phyloP scores from a whole-genome alignment of 2,888 invertebrate genomes.

The Morpho deidamia region DNA sequence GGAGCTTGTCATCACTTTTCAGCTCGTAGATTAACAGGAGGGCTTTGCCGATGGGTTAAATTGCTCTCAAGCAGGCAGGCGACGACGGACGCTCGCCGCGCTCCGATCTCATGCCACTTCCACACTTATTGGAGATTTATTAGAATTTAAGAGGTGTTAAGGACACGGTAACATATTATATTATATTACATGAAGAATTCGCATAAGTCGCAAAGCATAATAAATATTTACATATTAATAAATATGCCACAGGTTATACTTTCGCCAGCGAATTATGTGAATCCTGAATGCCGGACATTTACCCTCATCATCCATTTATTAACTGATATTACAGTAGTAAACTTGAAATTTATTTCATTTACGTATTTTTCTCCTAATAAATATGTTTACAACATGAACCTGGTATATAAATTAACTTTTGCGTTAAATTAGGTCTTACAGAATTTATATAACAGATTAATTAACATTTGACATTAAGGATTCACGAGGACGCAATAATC shows the following conservation, averaged over 20 bases:
- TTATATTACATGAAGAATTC: constrained; percentile 37
- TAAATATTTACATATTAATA: constrained; percentile 6
- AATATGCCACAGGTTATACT: constrained; percentile 23
- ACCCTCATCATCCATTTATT: constrained; percentile 39
- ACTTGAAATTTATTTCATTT: constrained; percentile 37
- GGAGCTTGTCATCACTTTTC: constrained; percentile 56
- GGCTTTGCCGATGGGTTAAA: constrained; percentile 52
- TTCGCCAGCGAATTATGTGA: constrained; percentile 67
- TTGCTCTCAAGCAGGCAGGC: constrained; percentile 53
- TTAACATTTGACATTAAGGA: constrained; percentile 57
- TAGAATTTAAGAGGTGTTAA: constrained; percentile 38
- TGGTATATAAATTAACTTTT: constrained; percentile 4
- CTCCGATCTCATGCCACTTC: constrained; percentile 27
- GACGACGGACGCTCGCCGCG: constrained; percentile 55
- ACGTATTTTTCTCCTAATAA: constrained; percentile 45
- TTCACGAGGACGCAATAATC: constrained; percentile 71
- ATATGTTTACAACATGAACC: constrained; percentile 39
- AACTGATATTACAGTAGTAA: constrained; percentile 50
- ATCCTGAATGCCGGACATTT: constrained; percentile 69
- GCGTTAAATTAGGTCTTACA: background rate
- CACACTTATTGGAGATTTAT: constrained; percentile 42
- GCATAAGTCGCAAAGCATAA: constrained; percentile 55
- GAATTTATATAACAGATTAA: background rate
- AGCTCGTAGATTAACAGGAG: constrained; percentile 55
- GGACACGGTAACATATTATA: background rate